Evolutionary conservation across 1,140 invertebrate species (phyloP).

Genomic region (Lithobius niger): DNA sequence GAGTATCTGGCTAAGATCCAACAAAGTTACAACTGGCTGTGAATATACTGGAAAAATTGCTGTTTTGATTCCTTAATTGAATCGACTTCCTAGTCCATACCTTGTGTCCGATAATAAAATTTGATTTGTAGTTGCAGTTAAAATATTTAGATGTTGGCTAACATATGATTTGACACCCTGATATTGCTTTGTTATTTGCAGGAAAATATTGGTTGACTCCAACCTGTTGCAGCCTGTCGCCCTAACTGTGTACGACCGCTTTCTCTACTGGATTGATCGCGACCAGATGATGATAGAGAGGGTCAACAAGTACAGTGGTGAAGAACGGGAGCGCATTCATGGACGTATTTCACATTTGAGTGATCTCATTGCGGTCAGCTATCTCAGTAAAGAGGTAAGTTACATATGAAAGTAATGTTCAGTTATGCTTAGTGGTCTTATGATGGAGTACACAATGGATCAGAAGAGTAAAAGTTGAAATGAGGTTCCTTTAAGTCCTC

Average conservation of each 20-base stretch:
- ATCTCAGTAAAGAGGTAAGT: conserved; percentile 15
- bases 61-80: no score
- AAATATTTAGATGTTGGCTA: no score
- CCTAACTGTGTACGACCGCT: conserved; percentile 49
- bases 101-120: no score
- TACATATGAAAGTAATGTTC: conserved; percentile 20
- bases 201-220: conserved; percentile 18
- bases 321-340: conserved; percentile 33
- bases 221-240: conserved; percentile 32
- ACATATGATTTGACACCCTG: no score
- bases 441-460: conserved; percentile 23
- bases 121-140: no score
- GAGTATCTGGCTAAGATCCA: no score
- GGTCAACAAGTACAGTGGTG: conserved; percentile 45
- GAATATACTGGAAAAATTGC: no score
- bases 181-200: conserved; percentile 29
- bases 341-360: conserved; percentile 29
- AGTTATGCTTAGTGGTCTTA: background rate
- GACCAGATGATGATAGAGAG: conserved; percentile 47
- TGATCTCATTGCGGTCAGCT: conserved; percentile 32
- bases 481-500: no score
- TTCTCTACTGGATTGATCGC: conserved; percentile 71
- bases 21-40: no score
- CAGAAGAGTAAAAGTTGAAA: conserved; percentile 5
- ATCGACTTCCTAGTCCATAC: no score